Conservation (phyloP, 2,888 invertebrate genomes). For the Tiphia femorata region DNA sequence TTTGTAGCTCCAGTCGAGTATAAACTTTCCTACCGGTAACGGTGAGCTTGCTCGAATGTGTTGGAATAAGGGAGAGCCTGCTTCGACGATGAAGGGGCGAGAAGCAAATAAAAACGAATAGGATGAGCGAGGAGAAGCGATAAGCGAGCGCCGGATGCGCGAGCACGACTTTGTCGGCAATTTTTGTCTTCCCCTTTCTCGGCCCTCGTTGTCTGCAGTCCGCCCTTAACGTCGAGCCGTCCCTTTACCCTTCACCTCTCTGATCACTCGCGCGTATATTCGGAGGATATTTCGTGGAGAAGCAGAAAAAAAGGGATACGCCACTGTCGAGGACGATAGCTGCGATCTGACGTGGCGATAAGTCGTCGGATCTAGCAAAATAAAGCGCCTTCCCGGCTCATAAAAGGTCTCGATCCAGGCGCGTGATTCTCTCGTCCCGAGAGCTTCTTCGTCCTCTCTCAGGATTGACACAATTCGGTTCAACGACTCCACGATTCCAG, state of each 20-base stretch:
- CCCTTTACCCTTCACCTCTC: background rate
- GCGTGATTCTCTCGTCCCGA: background rate
- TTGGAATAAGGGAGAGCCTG: background rate
- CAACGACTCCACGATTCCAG: background rate
- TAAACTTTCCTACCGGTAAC: constrained; percentile 22
- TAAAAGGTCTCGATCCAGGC: constrained; percentile 15
- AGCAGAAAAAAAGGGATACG: constrained; percentile 31
- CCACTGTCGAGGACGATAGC: background rate
- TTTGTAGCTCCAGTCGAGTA: constrained; percentile 7
- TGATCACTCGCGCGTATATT: background rate
- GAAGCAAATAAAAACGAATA: constrained; percentile 27
- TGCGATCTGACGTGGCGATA: constrained; percentile 21
- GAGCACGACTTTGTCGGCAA: constrained; percentile 10
- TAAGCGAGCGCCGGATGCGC: constrained; percentile 28
- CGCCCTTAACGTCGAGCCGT: background rate
- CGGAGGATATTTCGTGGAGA: constrained; percentile 10
- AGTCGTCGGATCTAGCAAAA: constrained; percentile 15
- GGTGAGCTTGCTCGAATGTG: background rate
- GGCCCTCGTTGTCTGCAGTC: constrained; percentile 9
- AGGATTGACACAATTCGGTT: constrained; percentile 1
- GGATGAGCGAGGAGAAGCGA: constrained; percentile 14
- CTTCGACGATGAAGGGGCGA: background rate
- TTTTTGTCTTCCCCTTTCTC: constrained; percentile 14
- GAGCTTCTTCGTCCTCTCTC: background rate
- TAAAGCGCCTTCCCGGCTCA: constrained; percentile 7